These are phyloP conservation scores for Istiophorus platypterus DNA, from an alignment of 2,113 vertebrate species.

Conservation along the genomic window DNA sequence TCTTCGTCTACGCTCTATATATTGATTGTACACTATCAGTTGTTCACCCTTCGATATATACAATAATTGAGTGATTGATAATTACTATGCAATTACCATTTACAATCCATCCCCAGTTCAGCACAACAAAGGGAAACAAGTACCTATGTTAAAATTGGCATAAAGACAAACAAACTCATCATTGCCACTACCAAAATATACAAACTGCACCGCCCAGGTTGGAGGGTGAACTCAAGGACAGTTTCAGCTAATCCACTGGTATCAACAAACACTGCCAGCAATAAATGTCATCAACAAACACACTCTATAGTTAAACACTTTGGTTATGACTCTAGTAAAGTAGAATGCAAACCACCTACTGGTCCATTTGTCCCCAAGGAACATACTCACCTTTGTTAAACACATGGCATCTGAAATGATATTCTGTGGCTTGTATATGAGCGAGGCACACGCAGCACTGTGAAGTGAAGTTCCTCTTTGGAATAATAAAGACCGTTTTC, in stretches of 20 bases:
- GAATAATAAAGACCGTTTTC: not conserved
- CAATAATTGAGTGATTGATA: no score
- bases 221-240: no score
- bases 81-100: no score
- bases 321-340: not conserved
- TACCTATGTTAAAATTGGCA: no score
- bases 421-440: not conserved
- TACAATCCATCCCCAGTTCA: no score
- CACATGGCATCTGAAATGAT: not conserved
- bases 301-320: not conserved
- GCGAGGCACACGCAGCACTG: not conserved
- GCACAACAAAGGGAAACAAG: no score
- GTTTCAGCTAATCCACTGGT: not conserved
- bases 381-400: not conserved
- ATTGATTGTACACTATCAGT: no score
- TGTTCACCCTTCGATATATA: no score
- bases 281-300: not conserved
- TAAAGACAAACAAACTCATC: no score
- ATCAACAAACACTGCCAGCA: not conserved
- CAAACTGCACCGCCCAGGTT: no score
- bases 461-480: not conserved
- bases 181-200: no score
- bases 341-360: not conserved
- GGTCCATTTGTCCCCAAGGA: not conserved
- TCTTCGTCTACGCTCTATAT: no score